Conservation (phyloP, 2,888 invertebrate species). For the Epinotia bilunana region DNA sequence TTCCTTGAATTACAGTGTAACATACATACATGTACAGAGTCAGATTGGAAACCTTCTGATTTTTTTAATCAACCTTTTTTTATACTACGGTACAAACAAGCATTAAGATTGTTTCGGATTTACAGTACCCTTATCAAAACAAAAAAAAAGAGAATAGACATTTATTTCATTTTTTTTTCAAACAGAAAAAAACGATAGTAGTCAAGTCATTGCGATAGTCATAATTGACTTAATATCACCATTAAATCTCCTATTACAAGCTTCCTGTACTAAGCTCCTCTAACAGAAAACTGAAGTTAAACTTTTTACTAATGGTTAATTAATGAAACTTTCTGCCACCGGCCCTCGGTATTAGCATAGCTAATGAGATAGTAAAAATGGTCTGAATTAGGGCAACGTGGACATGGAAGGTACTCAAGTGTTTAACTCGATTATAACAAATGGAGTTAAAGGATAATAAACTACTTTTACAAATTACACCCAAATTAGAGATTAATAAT, state of each 20-base stretch:
- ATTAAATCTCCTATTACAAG: background rate
- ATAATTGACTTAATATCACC: background rate
- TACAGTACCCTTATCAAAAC: no score
- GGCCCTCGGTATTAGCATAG: slow-evolving; percentile 26
- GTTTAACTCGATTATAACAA: slow-evolving; percentile 4
- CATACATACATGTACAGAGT: no score
- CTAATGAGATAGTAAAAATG: slow-evolving; percentile 27
- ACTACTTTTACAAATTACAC: no score
- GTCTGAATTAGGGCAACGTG: slow-evolving; percentile 14
- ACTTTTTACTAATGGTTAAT: slow-evolving; percentile 13
- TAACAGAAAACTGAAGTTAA: slow-evolving; percentile 14
- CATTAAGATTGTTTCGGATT: no score
- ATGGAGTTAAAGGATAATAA: background rate
- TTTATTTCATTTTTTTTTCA: no score
- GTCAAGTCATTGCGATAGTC: background rate
- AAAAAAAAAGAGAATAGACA: no score
- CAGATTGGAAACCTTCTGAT: no score
- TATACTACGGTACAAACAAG: no score
- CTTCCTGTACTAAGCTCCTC: background rate
- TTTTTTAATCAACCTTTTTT: no score
- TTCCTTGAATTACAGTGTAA: no score
- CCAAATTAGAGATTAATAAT: no score
- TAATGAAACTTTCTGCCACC: slow-evolving; percentile 8
- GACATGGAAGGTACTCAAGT: background rate
- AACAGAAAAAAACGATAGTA: no score